A percentile compares a stretch with the other conserved stretches of the same genome.
Evolutionary conservation across 2,797 vertebrate species (phyloP).

Genomic region (Pogonophryne albipinna): DNA sequence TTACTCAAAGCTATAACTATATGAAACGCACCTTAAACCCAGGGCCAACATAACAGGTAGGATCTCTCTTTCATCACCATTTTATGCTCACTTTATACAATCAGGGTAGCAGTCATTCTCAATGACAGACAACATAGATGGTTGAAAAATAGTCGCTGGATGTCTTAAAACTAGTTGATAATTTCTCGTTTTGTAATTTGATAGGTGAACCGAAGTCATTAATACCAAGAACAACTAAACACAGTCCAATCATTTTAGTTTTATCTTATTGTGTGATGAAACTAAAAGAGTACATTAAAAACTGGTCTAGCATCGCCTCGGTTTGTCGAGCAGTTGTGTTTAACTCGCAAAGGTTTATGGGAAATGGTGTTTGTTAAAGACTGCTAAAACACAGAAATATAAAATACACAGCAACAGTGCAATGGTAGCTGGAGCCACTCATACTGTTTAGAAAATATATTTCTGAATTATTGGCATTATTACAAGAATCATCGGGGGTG

Average conservation of each 20-base stretch:
- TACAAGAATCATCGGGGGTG: too few relatives aligned
- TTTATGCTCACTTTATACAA: constrained; percentile 12
- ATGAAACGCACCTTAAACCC: not conserved
- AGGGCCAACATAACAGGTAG: not conserved
- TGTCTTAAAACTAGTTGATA: not conserved
- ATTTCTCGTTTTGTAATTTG: not conserved
- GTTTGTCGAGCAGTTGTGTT: too few relatives aligned
- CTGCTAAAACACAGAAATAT: too few relatives aligned
- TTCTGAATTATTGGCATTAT: too few relatives aligned
- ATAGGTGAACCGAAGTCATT: not conserved
- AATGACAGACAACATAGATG: not conserved
- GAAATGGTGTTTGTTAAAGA: too few relatives aligned
- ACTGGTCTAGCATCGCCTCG: too few relatives aligned
- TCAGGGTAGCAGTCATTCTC: not conserved
- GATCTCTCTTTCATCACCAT: not conserved
- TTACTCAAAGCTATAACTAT: not conserved
- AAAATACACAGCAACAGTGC: too few relatives aligned
- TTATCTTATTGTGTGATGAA: not conserved
- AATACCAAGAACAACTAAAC: not conserved
- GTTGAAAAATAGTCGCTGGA: not conserved
- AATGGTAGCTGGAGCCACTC: too few relatives aligned
- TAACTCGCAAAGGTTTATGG: too few relatives aligned
- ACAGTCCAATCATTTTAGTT: not conserved
- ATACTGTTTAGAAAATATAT: too few relatives aligned
- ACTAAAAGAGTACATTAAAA: too few relatives aligned